Percentiles rank a stretch among this genome's conserved stretches.
These are phyloP conservation scores for Drosophila eohydei DNA, from an alignment of 2,888 invertebrate genomes.

Conservation along the genomic window DNA sequence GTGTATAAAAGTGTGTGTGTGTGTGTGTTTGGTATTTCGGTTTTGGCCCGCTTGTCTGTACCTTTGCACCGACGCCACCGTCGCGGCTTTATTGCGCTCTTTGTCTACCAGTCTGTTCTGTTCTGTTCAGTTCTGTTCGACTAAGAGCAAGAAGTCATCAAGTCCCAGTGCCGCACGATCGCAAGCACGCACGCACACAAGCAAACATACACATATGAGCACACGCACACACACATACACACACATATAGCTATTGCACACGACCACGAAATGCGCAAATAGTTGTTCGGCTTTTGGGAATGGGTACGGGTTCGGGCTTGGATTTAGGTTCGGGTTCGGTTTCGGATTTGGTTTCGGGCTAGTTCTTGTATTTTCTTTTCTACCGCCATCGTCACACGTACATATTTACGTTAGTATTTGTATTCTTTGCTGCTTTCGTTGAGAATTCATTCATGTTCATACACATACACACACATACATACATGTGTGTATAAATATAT, in stretches of 20 bases:
- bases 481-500: background rate
- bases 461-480: constrained; percentile 13
- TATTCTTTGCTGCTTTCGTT: constrained; percentile 44
- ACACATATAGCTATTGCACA: constrained; percentile 47
- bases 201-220: too few relatives aligned
- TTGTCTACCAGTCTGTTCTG: constrained; percentile 64
- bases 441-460: constrained; percentile 53
- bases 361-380: constrained; percentile 41
- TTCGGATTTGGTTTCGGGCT: constrained; percentile 29
- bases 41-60: constrained; percentile 71
- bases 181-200: constrained; percentile 40
- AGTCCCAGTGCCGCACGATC: constrained; percentile 49
- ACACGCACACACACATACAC: constrained; percentile 1
- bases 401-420: constrained; percentile 3
- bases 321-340: constrained; percentile 28
- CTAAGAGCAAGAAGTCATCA: constrained; percentile 57
- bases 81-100: constrained; percentile 72
- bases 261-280: constrained; percentile 69
- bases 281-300: constrained; percentile 41
- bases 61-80: constrained; percentile 52
- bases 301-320: constrained; percentile 27
- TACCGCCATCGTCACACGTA: constrained; percentile 26
- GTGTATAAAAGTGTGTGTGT: constrained; percentile 14
- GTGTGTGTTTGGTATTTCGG: constrained; percentile 55
- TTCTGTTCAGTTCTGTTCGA: constrained; percentile 22